phyloP scores from a whole-genome alignment of 2,888 invertebrate genomes.

The Caenorhabditis imperialis region DNA sequence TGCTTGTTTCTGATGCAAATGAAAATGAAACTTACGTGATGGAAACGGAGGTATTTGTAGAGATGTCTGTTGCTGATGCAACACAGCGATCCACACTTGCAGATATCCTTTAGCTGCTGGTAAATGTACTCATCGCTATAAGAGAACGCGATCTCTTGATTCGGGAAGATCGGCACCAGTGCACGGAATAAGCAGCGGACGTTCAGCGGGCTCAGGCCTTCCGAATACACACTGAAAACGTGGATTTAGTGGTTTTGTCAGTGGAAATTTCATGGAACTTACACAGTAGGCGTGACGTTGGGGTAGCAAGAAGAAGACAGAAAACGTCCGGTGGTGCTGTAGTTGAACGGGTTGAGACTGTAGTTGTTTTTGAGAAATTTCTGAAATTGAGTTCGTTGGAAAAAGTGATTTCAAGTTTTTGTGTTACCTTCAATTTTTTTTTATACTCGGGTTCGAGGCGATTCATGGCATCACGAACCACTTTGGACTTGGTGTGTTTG shows the following conservation, averaged over 20 bases:
- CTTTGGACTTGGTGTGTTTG: no score
- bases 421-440: no score
- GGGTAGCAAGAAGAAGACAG: neutral
- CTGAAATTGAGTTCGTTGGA: no score
- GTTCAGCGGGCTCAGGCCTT: neutral
- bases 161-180: neutral
- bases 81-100: slow-evolving; percentile 5
- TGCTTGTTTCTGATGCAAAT: no score
- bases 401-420: no score
- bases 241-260: no score
- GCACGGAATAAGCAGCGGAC: neutral
- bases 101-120: neutral
- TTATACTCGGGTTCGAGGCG: no score
- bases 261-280: neutral
- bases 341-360: neutral
- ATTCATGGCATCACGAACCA: no score
- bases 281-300: neutral
- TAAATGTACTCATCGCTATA: neutral
- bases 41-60: neutral
- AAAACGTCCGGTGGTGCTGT: neutral
- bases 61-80: slow-evolving; percentile 4
- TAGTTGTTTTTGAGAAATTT: neutral
- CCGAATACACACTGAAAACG: neutral
- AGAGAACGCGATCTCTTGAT: neutral
- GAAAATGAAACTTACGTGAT: slow-evolving; percentile 18